Evolutionary conservation across 2,888 invertebrate species (phyloP).

Genomic region (Macaria notata): DNA sequence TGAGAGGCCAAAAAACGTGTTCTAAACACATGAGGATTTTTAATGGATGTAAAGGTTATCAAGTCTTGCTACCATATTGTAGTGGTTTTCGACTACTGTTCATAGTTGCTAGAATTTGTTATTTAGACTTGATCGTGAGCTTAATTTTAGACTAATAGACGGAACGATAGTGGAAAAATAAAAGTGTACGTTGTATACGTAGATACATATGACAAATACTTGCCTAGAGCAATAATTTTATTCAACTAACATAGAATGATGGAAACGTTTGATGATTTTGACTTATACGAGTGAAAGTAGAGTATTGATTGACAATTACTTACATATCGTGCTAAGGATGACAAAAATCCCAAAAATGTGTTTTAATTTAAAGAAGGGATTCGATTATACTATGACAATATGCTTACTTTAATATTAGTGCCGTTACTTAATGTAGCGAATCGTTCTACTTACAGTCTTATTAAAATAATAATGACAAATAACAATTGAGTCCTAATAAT

Average conservation of each 20-base stretch:
- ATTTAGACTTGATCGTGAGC: slow-evolving; percentile 19
- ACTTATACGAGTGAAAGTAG: slow-evolving; percentile 32
- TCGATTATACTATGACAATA: slow-evolving; percentile 27
- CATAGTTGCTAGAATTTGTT: slow-evolving; percentile 13
- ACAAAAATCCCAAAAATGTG: slow-evolving; percentile 25
- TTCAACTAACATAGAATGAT: slow-evolving; percentile 48
- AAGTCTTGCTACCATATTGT: slow-evolving; percentile 21
- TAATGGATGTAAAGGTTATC: slow-evolving; percentile 18
- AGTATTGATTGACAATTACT: slow-evolving; percentile 42
- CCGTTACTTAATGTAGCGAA: slow-evolving; percentile 18
- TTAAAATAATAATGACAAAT: slow-evolving; percentile 11
- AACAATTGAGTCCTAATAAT: slow-evolving; percentile 33
- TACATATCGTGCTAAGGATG: slow-evolving; percentile 39
- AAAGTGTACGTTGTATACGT: too few relatives aligned
- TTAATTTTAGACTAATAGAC: background rate
- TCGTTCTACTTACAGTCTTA: slow-evolving; percentile 12
- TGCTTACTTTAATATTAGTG: slow-evolving; percentile 22
- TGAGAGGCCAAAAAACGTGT: slow-evolving; percentile 54
- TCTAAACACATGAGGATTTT: slow-evolving; percentile 33
- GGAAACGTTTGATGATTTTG: slow-evolving; percentile 34
- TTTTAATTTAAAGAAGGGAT: slow-evolving; percentile 8
- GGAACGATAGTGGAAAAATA: too few relatives aligned
- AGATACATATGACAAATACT: slow-evolving; percentile 29
- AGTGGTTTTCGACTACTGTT: slow-evolving; percentile 18
- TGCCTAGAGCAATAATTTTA: slow-evolving; percentile 53